These are phyloP conservation scores for Apoderus coryli DNA, from an alignment of 2,888 invertebrate genomes.

Conservation along the genomic window DNA sequence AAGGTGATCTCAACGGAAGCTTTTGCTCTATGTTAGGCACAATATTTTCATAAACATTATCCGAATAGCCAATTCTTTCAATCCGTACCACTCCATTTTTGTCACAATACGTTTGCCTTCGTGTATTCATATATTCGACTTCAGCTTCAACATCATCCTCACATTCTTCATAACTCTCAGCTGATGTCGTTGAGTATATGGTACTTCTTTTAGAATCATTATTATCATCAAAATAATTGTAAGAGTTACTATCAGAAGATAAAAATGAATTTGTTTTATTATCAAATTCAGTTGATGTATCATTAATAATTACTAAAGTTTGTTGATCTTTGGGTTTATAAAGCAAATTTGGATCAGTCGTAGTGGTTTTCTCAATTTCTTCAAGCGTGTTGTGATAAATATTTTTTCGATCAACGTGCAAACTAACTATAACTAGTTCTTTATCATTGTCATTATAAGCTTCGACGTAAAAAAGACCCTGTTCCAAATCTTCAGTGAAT, in stretches of 20 bases:
- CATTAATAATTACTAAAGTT: not conserved
- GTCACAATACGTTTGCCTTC: conserved; percentile 20
- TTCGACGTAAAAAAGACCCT: conserved; percentile 21
- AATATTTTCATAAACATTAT: no score
- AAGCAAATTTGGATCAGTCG: not conserved
- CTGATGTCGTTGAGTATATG: conserved; percentile 19
- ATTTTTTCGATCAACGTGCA: conserved; percentile 19
- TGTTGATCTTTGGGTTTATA: not conserved
- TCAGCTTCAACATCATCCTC: not conserved
- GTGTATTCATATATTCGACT: not conserved
- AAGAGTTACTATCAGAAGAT: not conserved
- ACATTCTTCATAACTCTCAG: conserved; percentile 10
- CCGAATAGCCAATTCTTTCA: no score
- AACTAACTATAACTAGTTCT: conserved; percentile 22
- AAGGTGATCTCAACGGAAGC: no score
- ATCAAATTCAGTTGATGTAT: not conserved
- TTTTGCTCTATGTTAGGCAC: no score
- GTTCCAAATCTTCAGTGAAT: conserved; percentile 17
- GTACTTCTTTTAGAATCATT: conserved; percentile 18
- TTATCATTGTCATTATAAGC: conserved; percentile 24
- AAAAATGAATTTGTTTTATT: no score
- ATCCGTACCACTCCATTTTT: conserved; percentile 20
- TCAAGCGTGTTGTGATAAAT: conserved; percentile 11
- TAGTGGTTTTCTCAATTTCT: no score
- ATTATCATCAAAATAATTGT: no score